Conservation (phyloP, 2,888 invertebrate species). For the Trachelus stipa region DNA sequence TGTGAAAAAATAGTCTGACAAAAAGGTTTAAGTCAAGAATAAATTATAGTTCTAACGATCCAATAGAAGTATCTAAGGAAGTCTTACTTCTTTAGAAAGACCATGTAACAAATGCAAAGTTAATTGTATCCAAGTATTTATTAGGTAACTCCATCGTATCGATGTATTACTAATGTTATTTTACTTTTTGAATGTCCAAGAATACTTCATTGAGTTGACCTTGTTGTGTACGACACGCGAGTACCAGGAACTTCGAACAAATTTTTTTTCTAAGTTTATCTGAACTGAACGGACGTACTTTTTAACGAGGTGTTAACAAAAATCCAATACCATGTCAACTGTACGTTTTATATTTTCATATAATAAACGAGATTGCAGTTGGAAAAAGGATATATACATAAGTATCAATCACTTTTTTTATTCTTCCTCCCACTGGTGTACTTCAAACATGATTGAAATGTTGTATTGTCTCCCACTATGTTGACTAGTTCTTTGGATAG, state of each 20-base stretch:
- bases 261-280: neutral
- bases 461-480: neutral
- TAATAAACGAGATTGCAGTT: constrained; percentile 8
- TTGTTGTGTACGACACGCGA: neutral
- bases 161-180: neutral
- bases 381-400: neutral
- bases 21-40: neutral
- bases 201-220: neutral
- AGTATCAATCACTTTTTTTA: constrained; percentile 4
- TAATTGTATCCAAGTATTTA: constrained; percentile 9
- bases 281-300: neutral
- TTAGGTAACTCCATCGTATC: constrained; percentile 19
- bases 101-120: neutral
- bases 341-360: constrained; percentile 18
- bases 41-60: neutral
- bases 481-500: constrained; percentile 11
- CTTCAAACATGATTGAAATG: neutral
- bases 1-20: neutral
- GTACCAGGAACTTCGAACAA: neutral
- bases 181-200: neutral
- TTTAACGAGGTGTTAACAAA: neutral
- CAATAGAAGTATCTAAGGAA: neutral
- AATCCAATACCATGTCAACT: constrained; percentile 5
- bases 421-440: neutral
- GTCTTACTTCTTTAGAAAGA: neutral